A percentile compares a stretch with the other conserved stretches of the same genome.
These are phyloP conservation scores for Myotis brandtii DNA, from an alignment of 2,113 vertebrate genomes.

Conservation along the genomic window DNA sequence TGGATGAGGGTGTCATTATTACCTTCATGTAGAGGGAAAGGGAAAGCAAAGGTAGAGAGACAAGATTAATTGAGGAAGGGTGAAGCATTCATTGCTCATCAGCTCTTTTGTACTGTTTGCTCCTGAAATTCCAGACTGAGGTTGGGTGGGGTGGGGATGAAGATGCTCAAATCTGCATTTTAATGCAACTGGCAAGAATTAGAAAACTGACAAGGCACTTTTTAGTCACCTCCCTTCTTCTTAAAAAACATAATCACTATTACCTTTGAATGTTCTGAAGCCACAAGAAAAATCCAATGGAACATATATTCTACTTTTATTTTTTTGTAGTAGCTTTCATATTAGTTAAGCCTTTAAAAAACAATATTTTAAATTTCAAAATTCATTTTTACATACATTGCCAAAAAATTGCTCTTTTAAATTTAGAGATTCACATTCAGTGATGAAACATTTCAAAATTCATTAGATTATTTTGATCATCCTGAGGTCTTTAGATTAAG, in stretches of 20 bases:
- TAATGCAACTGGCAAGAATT: conserved; percentile 84
- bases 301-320: conserved; percentile 19
- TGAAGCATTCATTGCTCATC: conserved; percentile 96
- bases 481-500: conserved; percentile 59
- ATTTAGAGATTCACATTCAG: conserved; percentile 57
- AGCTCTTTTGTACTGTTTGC: conserved; percentile 90
- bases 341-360: conserved; percentile 70
- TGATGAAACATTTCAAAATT: conserved; percentile 59
- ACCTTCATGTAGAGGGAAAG: conserved; percentile 93
- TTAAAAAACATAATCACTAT: conserved; percentile 72
- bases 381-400: conserved; percentile 63
- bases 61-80: conserved; percentile 99
- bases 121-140: conserved; percentile 88
- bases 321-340: conserved; percentile 31
- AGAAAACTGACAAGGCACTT: conserved; percentile 87
- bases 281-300: conserved; percentile 61
- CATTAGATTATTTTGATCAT: conserved; percentile 41
- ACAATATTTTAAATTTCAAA: conserved; percentile 58
- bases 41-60: conserved; percentile 96
- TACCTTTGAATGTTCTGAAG: conserved; percentile 72
- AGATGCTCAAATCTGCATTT: conserved; percentile 87
- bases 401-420: conserved; percentile 62
- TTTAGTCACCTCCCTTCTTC: conserved; percentile 83
- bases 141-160: background rate
- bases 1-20: conserved; percentile 98